phyloP scores from a whole-genome alignment of 2,113 vertebrate species.

The Alaudala cheleensis region DNA sequence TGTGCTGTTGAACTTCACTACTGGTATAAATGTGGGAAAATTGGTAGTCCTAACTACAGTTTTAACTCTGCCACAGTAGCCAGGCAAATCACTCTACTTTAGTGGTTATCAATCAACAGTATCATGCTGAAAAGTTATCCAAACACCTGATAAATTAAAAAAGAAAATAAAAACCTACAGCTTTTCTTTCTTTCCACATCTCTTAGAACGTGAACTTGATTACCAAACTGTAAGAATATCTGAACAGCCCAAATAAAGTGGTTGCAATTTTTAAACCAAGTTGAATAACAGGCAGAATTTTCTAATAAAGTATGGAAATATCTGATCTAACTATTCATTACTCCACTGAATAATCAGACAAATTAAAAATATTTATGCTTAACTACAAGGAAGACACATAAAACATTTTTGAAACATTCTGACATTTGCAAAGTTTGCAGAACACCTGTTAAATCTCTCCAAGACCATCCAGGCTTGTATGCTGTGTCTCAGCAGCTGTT shows the following conservation, averaged over 20 bases:
- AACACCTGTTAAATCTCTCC: background rate
- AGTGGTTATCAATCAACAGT: conserved; percentile 77
- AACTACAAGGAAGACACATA: conserved; percentile 61
- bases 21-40: conserved; percentile 41
- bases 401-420: conserved; percentile 55
- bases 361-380: conserved; percentile 22
- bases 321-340: conserved; percentile 46
- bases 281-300: conserved; percentile 52
- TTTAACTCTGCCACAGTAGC: conserved; percentile 46
- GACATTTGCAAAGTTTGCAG: conserved; percentile 45
- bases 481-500: conserved; percentile 65
- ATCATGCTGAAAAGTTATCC: conserved; percentile 56
- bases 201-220: conserved; percentile 55
- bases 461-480: conserved; percentile 39
- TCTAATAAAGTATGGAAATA: conserved; percentile 60
- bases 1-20: conserved; percentile 74
- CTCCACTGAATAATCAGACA: conserved; percentile 68
- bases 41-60: conserved; percentile 54
- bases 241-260: conserved; percentile 49
- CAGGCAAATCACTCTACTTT: conserved; percentile 48
- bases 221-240: conserved; percentile 34
- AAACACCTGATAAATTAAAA: conserved; percentile 57
- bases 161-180: conserved; percentile 27
- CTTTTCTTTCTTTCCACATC: conserved; percentile 55
- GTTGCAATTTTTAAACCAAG: conserved; percentile 40